These are phyloP conservation scores for Neoniphon sammara DNA, from an alignment of 2,797 vertebrate genomes.

Conservation along the genomic window DNA sequence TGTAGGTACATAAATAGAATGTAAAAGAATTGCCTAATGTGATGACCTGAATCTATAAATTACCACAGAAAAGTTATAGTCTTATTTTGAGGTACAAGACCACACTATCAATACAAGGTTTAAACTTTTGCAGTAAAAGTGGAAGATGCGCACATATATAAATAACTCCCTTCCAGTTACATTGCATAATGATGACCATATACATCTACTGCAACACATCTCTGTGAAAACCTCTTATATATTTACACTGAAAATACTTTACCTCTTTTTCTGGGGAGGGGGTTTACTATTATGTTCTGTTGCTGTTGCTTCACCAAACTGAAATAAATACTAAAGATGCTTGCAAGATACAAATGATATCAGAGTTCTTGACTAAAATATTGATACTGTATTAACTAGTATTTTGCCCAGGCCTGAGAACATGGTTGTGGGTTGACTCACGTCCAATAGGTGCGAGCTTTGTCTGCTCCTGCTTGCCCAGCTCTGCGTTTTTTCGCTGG, in stretches of 20 bases:
- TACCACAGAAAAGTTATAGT: too few species aligned
- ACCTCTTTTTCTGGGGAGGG: too few species aligned
- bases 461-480: conserved; percentile 93
- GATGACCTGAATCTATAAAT: too few species aligned
- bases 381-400: background rate
- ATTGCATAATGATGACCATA: background rate
- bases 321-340: background rate
- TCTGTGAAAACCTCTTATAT: too few species aligned
- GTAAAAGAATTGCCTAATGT: too few species aligned
- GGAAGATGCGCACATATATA: background rate
- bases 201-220: too few species aligned
- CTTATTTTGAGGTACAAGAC: too few species aligned
- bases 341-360: background rate
- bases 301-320: background rate
- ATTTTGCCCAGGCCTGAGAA: background rate
- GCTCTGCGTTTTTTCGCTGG: conserved; percentile 95
- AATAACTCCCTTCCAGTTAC: background rate
- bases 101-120: conserved; percentile 10
- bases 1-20: too few species aligned
- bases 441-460: conserved; percentile 97
- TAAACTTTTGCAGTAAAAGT: too few species aligned
- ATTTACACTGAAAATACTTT: too few species aligned
- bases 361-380: background rate
- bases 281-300: too few species aligned
- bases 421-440: conserved; percentile 76